Base-by-base conservation (phyloP, 2,888 invertebrate species). In the Sussaba pulchella region DNA sequence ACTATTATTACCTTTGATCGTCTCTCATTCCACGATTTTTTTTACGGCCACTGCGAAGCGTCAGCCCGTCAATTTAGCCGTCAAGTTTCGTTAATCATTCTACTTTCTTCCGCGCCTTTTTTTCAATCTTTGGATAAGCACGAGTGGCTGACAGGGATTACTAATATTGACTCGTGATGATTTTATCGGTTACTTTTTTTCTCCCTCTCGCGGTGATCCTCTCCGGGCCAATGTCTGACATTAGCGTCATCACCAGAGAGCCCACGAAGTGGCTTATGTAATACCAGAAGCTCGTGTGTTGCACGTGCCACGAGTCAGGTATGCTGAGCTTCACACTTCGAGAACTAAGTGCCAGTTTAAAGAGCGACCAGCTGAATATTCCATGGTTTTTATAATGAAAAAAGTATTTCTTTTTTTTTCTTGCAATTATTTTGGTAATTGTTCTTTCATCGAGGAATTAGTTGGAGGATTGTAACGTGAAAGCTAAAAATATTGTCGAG, bases 401-500 rank as follows among this genome's bases (percentile, higher is more conserved):
- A 52, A 63, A 50, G 45, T 57, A 17, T 31, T 61, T 36, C 17
- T 4, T 19, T 50, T 0, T 63, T 50, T 50, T 41, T 67, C n/a
- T n/a, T n/a, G n/a, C n/a, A n/a, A n/a, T n/a, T n/a, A n/a, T n/a
- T n/a, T n/a, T n/a, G n/a, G n/a, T n/a, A n/a, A n/a, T n/a, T n/a
- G n/a, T 87, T 87, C 83, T 88, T 88, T 87, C 83, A 85, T 57
- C 81, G 78, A 76, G 78, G 57, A 26, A 9, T 21, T 57, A 57
- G 54, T 63, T 45, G 74, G 71, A 85, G 80, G 85, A 88, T 88
- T 88, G 89, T 89, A 88, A 86, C 83, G 85, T 61, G 73, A 73
- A 71, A 83, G n/a, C 89, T 89, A 89, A 89, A 89, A 90, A 90
- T 90, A 89, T 87, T 82, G 54, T 84, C 86, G 82, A 86, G 87